These are phyloP conservation scores for Paratilapia polleni DNA, from an alignment of 2,113 vertebrate genomes.

Conservation along the genomic window DNA sequence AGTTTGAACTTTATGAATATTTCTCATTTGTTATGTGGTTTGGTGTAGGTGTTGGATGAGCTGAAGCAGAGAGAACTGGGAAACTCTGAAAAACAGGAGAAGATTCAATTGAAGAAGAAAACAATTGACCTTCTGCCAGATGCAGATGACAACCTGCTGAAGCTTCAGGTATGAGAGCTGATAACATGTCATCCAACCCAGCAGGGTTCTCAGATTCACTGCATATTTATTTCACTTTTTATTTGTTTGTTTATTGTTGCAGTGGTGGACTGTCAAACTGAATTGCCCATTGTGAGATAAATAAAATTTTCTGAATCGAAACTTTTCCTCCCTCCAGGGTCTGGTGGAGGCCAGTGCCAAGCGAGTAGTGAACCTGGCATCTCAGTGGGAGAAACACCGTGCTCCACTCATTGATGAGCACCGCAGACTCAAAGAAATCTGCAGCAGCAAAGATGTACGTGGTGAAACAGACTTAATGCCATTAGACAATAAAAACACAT, in stretches of 20 bases:
- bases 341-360: conserved; percentile 88
- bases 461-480: too few relatives aligned
- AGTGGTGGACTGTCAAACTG: too few relatives aligned
- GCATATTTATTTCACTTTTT: too few relatives aligned
- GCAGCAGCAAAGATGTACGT: conserved; percentile 85
- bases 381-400: conserved; percentile 92
- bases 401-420: conserved; percentile 87
- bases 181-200: neutral
- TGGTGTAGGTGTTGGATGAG: conserved; percentile 81
- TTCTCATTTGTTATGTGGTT: neutral
- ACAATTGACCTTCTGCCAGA: conserved; percentile 86
- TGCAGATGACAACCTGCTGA: conserved; percentile 82
- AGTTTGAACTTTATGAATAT: too few relatives aligned
- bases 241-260: too few relatives aligned
- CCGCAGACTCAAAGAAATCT: conserved; percentile 85
- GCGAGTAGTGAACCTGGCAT: conserved; percentile 84
- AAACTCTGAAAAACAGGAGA: conserved; percentile 77
- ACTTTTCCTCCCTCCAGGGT: conserved; percentile 63
- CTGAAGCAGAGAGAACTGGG: conserved; percentile 77
- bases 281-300: too few relatives aligned
- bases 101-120: conserved; percentile 83
- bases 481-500: neutral
- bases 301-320: too few relatives aligned
- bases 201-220: too few relatives aligned
- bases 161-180: conserved; percentile 85